Evolutionary conservation across 2,113 vertebrate species (phyloP), one percentile per base, ranked within the genome.

Genomic region (Mungos mungo): DNA sequence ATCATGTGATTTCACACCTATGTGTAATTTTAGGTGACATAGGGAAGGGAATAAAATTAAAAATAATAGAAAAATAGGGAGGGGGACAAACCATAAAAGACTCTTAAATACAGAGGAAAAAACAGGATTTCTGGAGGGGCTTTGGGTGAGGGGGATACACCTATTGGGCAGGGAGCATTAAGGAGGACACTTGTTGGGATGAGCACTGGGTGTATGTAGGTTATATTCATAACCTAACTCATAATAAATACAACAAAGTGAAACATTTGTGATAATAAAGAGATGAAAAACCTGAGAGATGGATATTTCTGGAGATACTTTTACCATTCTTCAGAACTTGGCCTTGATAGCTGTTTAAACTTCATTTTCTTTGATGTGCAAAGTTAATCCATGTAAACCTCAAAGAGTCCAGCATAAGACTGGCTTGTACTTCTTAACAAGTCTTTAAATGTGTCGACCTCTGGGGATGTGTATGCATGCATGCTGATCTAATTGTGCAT

Each of bases 341-440:
- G 29, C 25, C 16, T 89, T 92, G 50, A 72, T 85, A 85, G 5
- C 74, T 94, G 5, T 92, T 96, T 88, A 96, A 77, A 81, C 21
- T 93, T 7, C 38, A 65, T 83, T 93, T 93, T 94, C 87, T 95
- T 97, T 97, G 83, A 97, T 84, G 85, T 96, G 52, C 14, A 74
- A 96, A 95, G 13, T 88, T 97, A 96, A 92, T 79, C 87, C 35
- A 63, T 90, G 92, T 79, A 96, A 95, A 96, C 54, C 87, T 96
- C 83, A 90, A 96, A 96, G 86, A 88, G 19, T 94, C 91, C 23
- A 72, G 50, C 45, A 47, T 66, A 97, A 96, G 84, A 81, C 15
- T 84, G 21, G 9, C 87, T 93, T 97, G 95, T 95, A 97, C 66
- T 97, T 77, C 72, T 88, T 96, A 98, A 93, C 95, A 96, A 93